These are phyloP conservation scores for Piscicola geometra DNA, from an alignment of 2,888 invertebrate species.

Conservation along the genomic window DNA sequence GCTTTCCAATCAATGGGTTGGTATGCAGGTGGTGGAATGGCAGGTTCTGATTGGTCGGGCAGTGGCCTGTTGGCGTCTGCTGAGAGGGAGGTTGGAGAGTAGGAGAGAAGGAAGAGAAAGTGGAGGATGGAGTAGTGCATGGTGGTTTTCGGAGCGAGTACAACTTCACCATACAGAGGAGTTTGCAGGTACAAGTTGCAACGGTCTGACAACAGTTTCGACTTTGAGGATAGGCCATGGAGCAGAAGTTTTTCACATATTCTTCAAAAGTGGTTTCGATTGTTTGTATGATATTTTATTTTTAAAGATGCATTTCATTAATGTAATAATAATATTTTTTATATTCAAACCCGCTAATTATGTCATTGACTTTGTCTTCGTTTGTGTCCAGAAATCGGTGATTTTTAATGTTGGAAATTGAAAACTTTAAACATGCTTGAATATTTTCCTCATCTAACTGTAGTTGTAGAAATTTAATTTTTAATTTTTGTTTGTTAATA, in stretches of 20 bases:
- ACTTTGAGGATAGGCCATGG: not conserved
- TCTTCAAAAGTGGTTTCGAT: not conserved
- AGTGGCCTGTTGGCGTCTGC: not conserved
- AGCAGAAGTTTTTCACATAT: not conserved
- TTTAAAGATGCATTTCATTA: too few relatives aligned
- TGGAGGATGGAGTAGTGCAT: not conserved
- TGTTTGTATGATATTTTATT: too few relatives aligned
- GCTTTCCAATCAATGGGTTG: not conserved
- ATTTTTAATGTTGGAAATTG: not conserved
- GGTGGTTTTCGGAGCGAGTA: not conserved
- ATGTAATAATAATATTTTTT: not conserved
- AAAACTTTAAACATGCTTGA: not conserved
- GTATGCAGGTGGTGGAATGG: not conserved
- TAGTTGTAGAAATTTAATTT: not conserved
- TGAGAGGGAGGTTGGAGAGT: not conserved
- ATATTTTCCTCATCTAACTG: not conserved
- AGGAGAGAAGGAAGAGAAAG: not conserved
- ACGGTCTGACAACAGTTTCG: not conserved
- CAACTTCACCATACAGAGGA: not conserved
- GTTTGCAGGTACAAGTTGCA: not conserved
- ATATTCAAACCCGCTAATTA: not conserved
- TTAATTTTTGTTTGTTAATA: not conserved
- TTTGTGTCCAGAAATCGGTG: not conserved
- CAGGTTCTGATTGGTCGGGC: not conserved
- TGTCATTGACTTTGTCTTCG: not conserved